Percentiles rank a stretch among this genome's conserved stretches.
Evolutionary conservation across 92 coral and sea anemone genomes (phyloP).

Genomic region (Epizoanthus scotinus): DNA sequence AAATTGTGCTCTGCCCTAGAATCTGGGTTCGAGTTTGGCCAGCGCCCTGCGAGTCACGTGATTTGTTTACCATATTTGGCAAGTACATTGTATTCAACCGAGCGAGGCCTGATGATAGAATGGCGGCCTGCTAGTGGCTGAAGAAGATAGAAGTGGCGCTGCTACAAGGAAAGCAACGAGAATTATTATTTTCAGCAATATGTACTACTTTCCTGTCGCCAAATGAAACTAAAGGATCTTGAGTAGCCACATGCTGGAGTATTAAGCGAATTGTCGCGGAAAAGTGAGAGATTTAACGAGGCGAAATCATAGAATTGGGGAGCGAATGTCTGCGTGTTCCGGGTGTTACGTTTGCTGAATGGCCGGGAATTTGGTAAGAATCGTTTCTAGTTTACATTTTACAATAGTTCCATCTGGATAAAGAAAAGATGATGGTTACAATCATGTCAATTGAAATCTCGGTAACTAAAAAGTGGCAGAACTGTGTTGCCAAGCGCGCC

Average conservation of each 20-base stretch:
- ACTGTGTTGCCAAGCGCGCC: not conserved
- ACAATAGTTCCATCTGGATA: not conserved
- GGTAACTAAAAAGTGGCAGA: not conserved
- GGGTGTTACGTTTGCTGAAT: conserved; percentile 40
- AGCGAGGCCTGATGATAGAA: conserved; percentile 55
- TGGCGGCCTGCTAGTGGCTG: conserved; percentile 57
- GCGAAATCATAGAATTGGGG: conserved; percentile 23
- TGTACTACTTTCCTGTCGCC: conserved; percentile 22
- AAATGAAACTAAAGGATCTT: conserved; percentile 21
- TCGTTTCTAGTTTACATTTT: not conserved
- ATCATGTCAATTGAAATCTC: not conserved
- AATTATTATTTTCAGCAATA: conserved; percentile 28
- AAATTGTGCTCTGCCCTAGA: not conserved
- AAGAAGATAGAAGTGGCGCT: conserved; percentile 15
- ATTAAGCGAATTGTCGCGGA: conserved; percentile 10
- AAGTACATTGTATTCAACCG: conserved; percentile 52
- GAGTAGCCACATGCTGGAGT: conserved; percentile 12
- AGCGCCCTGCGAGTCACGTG: conserved; percentile 44
- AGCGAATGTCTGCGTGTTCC: conserved; percentile 46
- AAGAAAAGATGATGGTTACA: not conserved
- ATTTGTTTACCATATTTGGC: conserved; percentile 50
- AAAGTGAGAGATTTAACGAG: conserved; percentile 31
- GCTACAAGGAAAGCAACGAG: conserved; percentile 17
- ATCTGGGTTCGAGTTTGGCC: conserved; percentile 23
- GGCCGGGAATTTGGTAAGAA: conserved; percentile 45